A percentile compares a stretch with the other conserved stretches of the same genome.
Evolutionary conservation across 2,113 vertebrate genomes (phyloP).

Genomic region (Tetrao urogallus): DNA sequence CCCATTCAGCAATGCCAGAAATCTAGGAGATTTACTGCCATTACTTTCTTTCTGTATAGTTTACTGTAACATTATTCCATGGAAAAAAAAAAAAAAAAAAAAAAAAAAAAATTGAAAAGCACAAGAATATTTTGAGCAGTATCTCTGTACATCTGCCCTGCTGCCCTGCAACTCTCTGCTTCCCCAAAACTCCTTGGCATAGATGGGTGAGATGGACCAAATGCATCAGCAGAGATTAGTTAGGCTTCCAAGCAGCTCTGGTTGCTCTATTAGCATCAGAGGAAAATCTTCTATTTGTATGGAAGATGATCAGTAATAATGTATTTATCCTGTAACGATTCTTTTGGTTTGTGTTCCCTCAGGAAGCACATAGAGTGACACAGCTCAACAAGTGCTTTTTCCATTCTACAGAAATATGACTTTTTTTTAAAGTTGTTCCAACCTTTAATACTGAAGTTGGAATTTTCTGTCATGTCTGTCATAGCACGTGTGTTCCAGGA

Average conservation of each 20-base stretch:
- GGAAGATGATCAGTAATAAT: background rate
- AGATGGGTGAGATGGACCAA: background rate
- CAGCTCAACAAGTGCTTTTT: background rate
- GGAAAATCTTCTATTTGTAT: background rate
- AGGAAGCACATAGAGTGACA: background rate
- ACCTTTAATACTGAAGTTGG: background rate
- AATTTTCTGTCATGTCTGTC: background rate
- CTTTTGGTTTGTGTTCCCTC: background rate
- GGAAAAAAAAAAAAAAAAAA: background rate
- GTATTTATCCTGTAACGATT: background rate
- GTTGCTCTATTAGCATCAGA: background rate
- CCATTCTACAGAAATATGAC: background rate
- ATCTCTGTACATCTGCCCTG: background rate
- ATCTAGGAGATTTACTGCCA: background rate
- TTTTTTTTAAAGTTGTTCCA: background rate
- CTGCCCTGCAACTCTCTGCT: background rate
- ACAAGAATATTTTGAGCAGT: background rate
- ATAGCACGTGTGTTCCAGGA: background rate
- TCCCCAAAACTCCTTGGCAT: background rate
- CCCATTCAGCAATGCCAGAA: background rate
- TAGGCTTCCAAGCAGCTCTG: background rate
- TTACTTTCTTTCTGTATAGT: background rate
- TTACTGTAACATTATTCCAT: background rate
- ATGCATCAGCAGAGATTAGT: background rate
- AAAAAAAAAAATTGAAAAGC: background rate